Evolutionary conservation across 2,888 invertebrate species (phyloP), one percentile per base, ranked within the genome.

Genomic region (Mimas tiliae): DNA sequence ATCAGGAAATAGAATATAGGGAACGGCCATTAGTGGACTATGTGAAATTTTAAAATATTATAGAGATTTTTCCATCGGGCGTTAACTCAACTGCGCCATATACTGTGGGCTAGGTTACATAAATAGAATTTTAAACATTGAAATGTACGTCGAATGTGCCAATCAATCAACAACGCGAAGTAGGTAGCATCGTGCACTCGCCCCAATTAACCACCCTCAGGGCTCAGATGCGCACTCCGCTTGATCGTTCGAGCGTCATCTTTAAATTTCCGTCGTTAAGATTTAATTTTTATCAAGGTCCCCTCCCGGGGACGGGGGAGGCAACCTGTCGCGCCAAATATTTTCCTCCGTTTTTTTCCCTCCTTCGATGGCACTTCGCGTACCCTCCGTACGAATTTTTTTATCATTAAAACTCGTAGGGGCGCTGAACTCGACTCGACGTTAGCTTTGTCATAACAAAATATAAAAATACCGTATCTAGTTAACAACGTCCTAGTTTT

Each of bases 231-330:
- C 84, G 87, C 91, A 89, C 91, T 93, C 91, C 91, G 90, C 93
- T 93, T 93, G 93, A 93, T 93, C 93, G 90, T 82, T 92, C 80
- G 87, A 93, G 93, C 93, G 90, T 93, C 93, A 91, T 93, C 93
- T 93, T 92, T 92, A 93, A 93, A 93, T 93, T 93, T 93, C 93
- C 93, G 92, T 90, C 91, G 93, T 92, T 93, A 93, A 93, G 93
- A 93, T 93, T 93, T 93, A 93, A 93, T 93, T 93, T 93, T 91
- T 93, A 93, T 89, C 90, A 90, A 88, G 87, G 84, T 76, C 79
- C 83, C 84, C 80, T 80, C 72, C 72, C 73, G 79, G 78, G 74
- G 83, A 80, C 72, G 73, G 79, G 78, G 74, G 83, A 80, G 87
- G 86, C 88, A 90, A 93, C 93, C 93, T 93, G 93, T 93, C 93